phyloP scores from a whole-genome alignment of 2,888 invertebrate species.

The Cryptus viduatorius region DNA sequence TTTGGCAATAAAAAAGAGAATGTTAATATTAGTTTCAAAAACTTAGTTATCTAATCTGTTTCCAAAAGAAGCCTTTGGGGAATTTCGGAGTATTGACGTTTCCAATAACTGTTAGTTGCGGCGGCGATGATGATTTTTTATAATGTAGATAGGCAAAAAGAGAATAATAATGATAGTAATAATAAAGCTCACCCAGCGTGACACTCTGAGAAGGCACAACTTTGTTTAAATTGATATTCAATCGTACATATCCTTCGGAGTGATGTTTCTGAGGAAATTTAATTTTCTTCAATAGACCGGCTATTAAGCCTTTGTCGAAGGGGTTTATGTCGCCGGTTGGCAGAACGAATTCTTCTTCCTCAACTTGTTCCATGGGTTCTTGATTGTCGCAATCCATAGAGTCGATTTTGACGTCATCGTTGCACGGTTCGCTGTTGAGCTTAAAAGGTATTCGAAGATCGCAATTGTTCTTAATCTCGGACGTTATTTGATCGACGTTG shows the following conservation, averaged over 20 bases:
- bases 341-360: constrained; percentile 80
- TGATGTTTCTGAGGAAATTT: constrained; percentile 89
- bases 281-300: constrained; percentile 89
- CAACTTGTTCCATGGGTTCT: constrained; percentile 81
- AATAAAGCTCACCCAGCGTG: constrained; percentile 81
- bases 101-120: no score
- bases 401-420: constrained; percentile 71
- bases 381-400: constrained; percentile 82
- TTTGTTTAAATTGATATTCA: constrained; percentile 82
- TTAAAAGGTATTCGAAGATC: constrained; percentile 82
- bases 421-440: constrained; percentile 71
- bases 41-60: no score
- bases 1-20: no score
- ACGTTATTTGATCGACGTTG: constrained; percentile 83
- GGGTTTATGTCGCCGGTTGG: constrained; percentile 89
- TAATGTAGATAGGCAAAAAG: no score
- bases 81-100: no score
- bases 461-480: constrained; percentile 83
- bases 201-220: constrained; percentile 83
- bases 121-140: no score
- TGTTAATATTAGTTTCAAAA: no score
- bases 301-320: constrained; percentile 90
- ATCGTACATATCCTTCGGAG: constrained; percentile 82
- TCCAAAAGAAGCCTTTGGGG: no score
- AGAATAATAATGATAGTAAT: neutral